Percentiles rank a stretch among this genome's conserved stretches.
Evolutionary conservation across 1,140 invertebrate genomes (phyloP).

Genomic region (Hestina assimilis): DNA sequence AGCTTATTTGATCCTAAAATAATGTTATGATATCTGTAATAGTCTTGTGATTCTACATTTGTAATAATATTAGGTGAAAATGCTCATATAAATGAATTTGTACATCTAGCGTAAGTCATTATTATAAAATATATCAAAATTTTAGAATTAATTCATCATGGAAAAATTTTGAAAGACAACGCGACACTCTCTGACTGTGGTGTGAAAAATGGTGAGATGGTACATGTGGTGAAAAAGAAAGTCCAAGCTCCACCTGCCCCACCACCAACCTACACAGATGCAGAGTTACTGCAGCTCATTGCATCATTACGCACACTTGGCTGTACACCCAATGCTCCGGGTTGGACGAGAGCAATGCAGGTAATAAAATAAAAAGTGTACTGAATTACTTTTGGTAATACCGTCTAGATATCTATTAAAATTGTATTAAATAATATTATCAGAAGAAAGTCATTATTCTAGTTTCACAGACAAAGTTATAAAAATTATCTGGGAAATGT

Average conservation of each 20-base stretch:
- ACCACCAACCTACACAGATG: slow-evolving; percentile 50
- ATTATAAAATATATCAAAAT: too few species aligned
- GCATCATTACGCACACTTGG: slow-evolving; percentile 55
- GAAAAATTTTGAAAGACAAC: slow-evolving; percentile 63
- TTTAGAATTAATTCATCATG: slow-evolving; percentile 69
- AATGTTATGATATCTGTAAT: not conserved
- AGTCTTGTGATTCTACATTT: not conserved
- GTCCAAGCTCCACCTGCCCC: slow-evolving; percentile 31
- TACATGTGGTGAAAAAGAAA: slow-evolving; percentile 71
- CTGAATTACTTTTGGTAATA: not conserved
- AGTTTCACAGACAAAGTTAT: too few species aligned
- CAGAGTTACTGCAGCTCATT: slow-evolving; percentile 58
- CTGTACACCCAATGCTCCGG: slow-evolving; percentile 68
- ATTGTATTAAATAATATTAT: too few species aligned
- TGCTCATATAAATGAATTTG: not conserved
- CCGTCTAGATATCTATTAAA: too few species aligned
- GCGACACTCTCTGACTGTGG: slow-evolving; percentile 58
- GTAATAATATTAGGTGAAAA: not conserved
- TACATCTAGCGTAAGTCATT: too few species aligned
- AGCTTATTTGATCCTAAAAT: not conserved
- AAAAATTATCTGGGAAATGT: too few species aligned
- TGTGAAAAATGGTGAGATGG: slow-evolving; percentile 67
- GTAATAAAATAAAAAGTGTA: slow-evolving; percentile 26
- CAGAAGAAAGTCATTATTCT: too few species aligned
- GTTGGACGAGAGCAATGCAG: slow-evolving; percentile 72